A percentile compares a stretch with the other conserved stretches of the same genome.
Evolutionary conservation across 2,888 invertebrate genomes (phyloP).

Genomic region (Stegana nigrithorax): DNA sequence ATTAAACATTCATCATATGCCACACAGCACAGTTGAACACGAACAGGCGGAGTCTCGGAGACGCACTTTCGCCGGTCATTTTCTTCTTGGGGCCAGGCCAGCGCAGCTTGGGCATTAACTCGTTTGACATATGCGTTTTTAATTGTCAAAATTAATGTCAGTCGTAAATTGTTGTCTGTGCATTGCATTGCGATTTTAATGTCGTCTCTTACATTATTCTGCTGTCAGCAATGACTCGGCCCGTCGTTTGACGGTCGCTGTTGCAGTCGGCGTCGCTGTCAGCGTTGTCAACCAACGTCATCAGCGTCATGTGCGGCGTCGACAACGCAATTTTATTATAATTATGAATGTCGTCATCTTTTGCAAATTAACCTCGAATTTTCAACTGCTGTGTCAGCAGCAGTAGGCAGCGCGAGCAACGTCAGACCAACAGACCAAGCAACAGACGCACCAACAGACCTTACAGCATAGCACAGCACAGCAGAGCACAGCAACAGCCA

Average conservation of each 20-base stretch:
- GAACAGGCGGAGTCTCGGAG: background rate
- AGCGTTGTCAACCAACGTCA: too few species aligned
- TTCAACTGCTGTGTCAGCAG: background rate
- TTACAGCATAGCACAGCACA: too few species aligned
- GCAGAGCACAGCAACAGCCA: too few species aligned
- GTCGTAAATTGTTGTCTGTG: slow-evolving; percentile 34
- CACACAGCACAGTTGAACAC: background rate
- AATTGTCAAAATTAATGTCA: slow-evolving; percentile 41
- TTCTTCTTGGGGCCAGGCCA: background rate
- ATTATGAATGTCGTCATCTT: slow-evolving; percentile 16
- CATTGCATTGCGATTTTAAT: background rate
- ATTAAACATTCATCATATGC: slow-evolving; percentile 11
- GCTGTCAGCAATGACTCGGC: too few species aligned
- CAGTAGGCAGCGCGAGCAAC: background rate
- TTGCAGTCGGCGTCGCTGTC: too few species aligned
- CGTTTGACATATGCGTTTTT: slow-evolving; percentile 33
- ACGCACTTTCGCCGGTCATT: background rate
- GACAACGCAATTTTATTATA: background rate
- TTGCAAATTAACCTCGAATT: slow-evolving; percentile 14
- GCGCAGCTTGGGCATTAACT: background rate
- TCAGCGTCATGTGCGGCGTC: too few species aligned
- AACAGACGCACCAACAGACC: too few species aligned
- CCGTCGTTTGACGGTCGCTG: too few species aligned
- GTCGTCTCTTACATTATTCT: background rate
- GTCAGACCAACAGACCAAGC: too few species aligned